phyloP scores from a whole-genome alignment of 2,888 invertebrate species.

The Opisthograptis luteolata region DNA sequence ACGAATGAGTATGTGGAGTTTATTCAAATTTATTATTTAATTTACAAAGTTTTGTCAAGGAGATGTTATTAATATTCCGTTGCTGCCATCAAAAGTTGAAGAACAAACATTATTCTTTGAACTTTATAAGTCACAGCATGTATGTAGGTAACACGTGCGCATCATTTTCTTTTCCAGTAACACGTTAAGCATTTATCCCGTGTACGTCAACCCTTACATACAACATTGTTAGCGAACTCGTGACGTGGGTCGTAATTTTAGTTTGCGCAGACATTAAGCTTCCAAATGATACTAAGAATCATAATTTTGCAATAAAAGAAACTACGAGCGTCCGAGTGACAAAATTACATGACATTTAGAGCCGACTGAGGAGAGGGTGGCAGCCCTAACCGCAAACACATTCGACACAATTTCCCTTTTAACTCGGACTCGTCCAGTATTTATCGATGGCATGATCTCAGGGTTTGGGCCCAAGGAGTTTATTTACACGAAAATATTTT shows the following conservation, averaged over 20 bases:
- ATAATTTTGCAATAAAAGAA: conserved; percentile 35
- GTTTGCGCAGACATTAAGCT: conserved; percentile 36
- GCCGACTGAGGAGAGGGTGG: conserved; percentile 26
- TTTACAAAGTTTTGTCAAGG: not conserved
- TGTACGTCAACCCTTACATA: conserved; percentile 44
- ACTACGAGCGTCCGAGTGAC: conserved; percentile 19
- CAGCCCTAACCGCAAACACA: conserved; percentile 58
- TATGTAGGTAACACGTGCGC: conserved; percentile 36
- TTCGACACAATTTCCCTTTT: conserved; percentile 81
- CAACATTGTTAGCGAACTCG: conserved; percentile 49
- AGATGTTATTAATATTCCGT: not conserved
- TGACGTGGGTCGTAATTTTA: conserved; percentile 47
- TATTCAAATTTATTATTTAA: no score
- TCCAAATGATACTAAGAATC: conserved; percentile 29
- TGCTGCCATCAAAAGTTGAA: not conserved
- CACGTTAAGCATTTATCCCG: conserved; percentile 39
- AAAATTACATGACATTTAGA: conserved; percentile 32
- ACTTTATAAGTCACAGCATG: conserved; percentile 28
- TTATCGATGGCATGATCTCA: conserved; percentile 72
- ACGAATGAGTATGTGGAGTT: no score
- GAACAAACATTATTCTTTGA: not conserved
- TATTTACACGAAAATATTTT: conserved; percentile 51
- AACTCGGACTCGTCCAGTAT: conserved; percentile 59
- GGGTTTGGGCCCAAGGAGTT: conserved; percentile 57
- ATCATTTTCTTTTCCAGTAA: conserved; percentile 40